Percentiles rank a stretch among this genome's conserved stretches.
phyloP scores from a whole-genome alignment of 2,888 invertebrate species.

The Aradus depressus region DNA sequence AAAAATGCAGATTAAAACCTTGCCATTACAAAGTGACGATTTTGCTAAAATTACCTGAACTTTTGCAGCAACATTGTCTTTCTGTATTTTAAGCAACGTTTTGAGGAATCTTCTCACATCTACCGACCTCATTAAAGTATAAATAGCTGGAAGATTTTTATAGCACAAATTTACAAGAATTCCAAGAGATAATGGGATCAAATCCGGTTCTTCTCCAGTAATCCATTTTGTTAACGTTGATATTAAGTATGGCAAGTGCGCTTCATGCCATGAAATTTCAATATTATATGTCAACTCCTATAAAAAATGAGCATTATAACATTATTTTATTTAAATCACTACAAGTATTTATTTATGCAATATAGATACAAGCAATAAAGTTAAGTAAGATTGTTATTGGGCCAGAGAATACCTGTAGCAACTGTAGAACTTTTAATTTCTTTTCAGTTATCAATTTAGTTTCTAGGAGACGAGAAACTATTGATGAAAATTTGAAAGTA shows the following conservation, averaged over 20 bases:
- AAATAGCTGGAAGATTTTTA: conserved; percentile 62
- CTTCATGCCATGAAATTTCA: conserved; percentile 68
- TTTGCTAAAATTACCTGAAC: conserved; percentile 37
- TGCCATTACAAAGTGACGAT: not conserved
- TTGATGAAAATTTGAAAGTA: conserved; percentile 58
- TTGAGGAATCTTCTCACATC: conserved; percentile 57
- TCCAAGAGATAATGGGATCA: conserved; percentile 47
- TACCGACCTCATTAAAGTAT: conserved; percentile 57
- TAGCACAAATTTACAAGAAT: conserved; percentile 69
- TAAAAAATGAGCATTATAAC: not conserved
- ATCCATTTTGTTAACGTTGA: conserved; percentile 56
- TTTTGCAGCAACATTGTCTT: conserved; percentile 37
- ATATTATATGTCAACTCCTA: conserved; percentile 68
- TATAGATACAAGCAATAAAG: not conserved
- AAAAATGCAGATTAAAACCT: not conserved
- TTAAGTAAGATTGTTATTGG: not conserved
- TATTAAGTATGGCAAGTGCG: conserved; percentile 56
- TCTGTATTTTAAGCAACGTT: conserved; percentile 48
- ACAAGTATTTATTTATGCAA: not conserved
- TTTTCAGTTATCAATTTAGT: conserved; percentile 52
- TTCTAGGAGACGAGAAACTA: conserved; percentile 48
- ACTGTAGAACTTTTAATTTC: conserved; percentile 48
- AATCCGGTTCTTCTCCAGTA: conserved; percentile 41
- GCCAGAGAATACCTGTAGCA: conserved; percentile 46
- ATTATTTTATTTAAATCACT: too few relatives aligned